These are phyloP conservation scores for Microcebus lehilahytsara DNA, from an alignment of 2,113 vertebrate species.

Conservation along the genomic window DNA sequence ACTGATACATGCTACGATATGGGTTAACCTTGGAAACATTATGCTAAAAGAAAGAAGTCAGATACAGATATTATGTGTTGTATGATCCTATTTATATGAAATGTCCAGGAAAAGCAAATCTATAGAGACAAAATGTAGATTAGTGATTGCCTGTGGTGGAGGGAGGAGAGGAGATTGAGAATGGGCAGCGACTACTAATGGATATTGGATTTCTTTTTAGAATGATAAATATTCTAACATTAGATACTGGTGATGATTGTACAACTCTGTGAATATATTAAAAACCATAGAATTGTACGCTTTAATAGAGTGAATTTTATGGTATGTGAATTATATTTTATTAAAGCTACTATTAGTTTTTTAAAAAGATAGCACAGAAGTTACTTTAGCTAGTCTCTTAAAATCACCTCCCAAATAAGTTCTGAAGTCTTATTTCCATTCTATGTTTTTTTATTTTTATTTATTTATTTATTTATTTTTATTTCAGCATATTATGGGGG, in stretches of 20 bases:
- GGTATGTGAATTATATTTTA: background rate
- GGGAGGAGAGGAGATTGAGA: background rate
- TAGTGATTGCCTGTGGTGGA: background rate
- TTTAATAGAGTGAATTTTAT: background rate
- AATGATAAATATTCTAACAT: background rate
- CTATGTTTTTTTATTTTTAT: too few species aligned
- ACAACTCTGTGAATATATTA: background rate
- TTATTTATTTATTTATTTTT: too few species aligned
- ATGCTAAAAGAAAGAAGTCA: background rate
- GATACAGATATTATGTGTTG: background rate
- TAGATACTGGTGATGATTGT: background rate
- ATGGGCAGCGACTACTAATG: background rate
- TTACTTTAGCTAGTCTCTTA: constrained; percentile 5
- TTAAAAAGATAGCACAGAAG: background rate
- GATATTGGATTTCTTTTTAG: background rate
- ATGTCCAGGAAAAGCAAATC: background rate
- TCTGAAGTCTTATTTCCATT: background rate
- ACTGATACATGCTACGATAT: background rate
- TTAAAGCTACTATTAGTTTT: background rate
- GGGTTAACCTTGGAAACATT: background rate
- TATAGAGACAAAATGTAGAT: background rate
- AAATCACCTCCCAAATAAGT: background rate
- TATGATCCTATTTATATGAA: background rate
- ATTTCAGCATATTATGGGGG: too few species aligned
- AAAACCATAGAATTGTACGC: background rate